Percentiles rank a stretch among this genome's conserved stretches.
These are phyloP conservation scores for Apocrypta bakeri DNA, from an alignment of 1,140 invertebrate species.

Conservation along the genomic window DNA sequence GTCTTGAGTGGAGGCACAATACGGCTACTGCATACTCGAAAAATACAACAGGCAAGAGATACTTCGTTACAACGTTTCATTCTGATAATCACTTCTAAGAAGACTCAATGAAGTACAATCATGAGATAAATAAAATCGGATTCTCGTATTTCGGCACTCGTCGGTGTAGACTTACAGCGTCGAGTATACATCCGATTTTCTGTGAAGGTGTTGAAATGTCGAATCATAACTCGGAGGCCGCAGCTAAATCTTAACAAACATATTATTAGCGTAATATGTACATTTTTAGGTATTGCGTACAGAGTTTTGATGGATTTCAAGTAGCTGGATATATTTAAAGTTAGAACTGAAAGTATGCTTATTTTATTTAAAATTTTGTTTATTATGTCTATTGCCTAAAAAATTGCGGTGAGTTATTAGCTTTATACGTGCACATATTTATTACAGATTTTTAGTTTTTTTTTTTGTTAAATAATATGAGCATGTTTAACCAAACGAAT, in stretches of 20 bases:
- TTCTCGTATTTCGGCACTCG: background rate
- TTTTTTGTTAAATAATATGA: background rate
- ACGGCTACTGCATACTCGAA: background rate
- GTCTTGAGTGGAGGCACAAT: background rate
- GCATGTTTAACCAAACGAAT: background rate
- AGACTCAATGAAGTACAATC: constrained; percentile 2
- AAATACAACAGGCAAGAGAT: background rate
- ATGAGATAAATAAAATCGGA: constrained; percentile 2
- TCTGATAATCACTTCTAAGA: background rate
- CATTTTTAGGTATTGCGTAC: constrained; percentile 35
- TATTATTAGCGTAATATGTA: constrained; percentile 33
- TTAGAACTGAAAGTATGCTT: background rate
- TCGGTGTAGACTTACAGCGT: background rate
- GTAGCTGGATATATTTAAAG: background rate
- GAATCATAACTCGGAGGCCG: constrained; percentile 18
- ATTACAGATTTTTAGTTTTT: background rate
- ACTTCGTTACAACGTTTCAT: background rate
- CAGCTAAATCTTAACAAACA: constrained; percentile 39
- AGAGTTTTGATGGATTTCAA: background rate
- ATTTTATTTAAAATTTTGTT: background rate
- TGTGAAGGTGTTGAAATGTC: background rate
- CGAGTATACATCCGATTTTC: background rate
- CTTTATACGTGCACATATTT: background rate
- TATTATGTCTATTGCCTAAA: background rate
- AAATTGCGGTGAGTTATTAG: background rate